A percentile compares a stretch with the other conserved stretches of the same genome.
Evolutionary conservation across 2,113 vertebrate genomes (phyloP).

Genomic region (Megaceryle torquata): DNA sequence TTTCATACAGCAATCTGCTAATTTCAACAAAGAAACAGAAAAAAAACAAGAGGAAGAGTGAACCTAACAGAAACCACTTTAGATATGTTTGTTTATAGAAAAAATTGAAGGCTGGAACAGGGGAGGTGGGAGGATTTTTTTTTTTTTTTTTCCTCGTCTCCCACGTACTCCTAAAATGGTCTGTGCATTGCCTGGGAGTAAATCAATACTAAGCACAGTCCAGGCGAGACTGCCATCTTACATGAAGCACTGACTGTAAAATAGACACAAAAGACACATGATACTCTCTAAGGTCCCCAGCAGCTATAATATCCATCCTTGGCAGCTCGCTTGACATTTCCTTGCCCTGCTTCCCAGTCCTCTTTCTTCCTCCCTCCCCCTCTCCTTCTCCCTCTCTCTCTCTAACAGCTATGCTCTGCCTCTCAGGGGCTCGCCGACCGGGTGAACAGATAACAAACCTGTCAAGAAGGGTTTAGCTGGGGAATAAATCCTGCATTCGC

Average conservation of each 20-base stretch:
- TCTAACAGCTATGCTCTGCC: slow-evolving; percentile 78
- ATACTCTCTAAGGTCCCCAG: slow-evolving; percentile 82
- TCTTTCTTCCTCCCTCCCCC: slow-evolving; percentile 52
- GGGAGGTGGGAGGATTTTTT: not conserved
- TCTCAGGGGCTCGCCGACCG: slow-evolving; percentile 82
- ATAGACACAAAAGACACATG: slow-evolving; percentile 81
- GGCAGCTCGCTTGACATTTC: slow-evolving; percentile 91
- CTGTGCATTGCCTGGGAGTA: slow-evolving; percentile 68
- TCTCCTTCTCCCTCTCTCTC: slow-evolving; percentile 38
- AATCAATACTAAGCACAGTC: slow-evolving; percentile 78
- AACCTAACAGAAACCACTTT: not conserved
- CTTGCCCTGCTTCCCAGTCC: slow-evolving; percentile 82
- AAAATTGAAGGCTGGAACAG: not conserved
- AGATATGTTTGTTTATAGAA: slow-evolving; percentile 5
- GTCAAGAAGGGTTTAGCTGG: slow-evolving; percentile 84
- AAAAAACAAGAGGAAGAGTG: not conserved
- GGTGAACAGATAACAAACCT: slow-evolving; percentile 92
- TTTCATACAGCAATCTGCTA: not conserved
- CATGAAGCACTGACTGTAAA: slow-evolving; percentile 80
- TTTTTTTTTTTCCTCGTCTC: slow-evolving; percentile 18
- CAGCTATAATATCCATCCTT: slow-evolving; percentile 88
- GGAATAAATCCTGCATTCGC: slow-evolving; percentile 82
- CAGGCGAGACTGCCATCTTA: slow-evolving; percentile 78
- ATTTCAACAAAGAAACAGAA: not conserved
- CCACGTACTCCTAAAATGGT: slow-evolving; percentile 64